phyloP scores from a whole-genome alignment of 2,888 invertebrate species.

The Gortyna flavago region DNA sequence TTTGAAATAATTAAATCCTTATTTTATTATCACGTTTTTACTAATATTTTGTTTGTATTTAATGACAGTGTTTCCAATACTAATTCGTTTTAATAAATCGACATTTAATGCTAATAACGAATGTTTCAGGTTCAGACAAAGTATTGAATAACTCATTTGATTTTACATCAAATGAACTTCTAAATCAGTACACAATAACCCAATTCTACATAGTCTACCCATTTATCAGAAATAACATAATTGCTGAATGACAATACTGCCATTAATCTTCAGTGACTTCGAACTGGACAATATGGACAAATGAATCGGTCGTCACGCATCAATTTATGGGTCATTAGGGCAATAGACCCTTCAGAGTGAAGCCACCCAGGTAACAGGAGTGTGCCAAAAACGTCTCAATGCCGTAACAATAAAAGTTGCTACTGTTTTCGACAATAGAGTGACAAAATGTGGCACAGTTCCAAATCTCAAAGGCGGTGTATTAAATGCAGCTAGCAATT shows the following conservation, averaged over 20 bases:
- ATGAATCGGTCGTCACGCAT: slow-evolving; percentile 71
- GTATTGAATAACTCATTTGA: not conserved
- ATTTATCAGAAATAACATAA: slow-evolving; percentile 53
- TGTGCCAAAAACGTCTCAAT: slow-evolving; percentile 68
- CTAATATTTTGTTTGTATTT: slow-evolving; percentile 6
- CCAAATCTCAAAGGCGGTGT: slow-evolving; percentile 71
- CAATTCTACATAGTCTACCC: slow-evolving; percentile 16
- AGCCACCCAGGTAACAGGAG: slow-evolving; percentile 62
- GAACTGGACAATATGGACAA: slow-evolving; percentile 67
- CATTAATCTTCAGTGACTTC: slow-evolving; percentile 60
- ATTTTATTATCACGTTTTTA: slow-evolving; percentile 27
- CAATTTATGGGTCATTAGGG: slow-evolving; percentile 76
- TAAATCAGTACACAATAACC: slow-evolving; percentile 19
- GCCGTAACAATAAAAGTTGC: slow-evolving; percentile 75
- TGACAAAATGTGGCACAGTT: slow-evolving; percentile 71
- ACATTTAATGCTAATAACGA: not conserved
- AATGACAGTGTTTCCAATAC: not conserved
- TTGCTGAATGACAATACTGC: slow-evolving; percentile 46
- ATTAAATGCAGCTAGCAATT: slow-evolving; percentile 73
- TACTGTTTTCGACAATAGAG: slow-evolving; percentile 74
- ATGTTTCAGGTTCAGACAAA: not conserved
- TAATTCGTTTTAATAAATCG: slow-evolving; percentile 3
- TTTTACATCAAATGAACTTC: slow-evolving; percentile 11
- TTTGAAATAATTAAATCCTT: slow-evolving; percentile 42
- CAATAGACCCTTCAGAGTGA: slow-evolving; percentile 41